Evolutionary conservation across 2,797 vertebrate genomes (phyloP).

Genomic region (Coreius guichenoti): DNA sequence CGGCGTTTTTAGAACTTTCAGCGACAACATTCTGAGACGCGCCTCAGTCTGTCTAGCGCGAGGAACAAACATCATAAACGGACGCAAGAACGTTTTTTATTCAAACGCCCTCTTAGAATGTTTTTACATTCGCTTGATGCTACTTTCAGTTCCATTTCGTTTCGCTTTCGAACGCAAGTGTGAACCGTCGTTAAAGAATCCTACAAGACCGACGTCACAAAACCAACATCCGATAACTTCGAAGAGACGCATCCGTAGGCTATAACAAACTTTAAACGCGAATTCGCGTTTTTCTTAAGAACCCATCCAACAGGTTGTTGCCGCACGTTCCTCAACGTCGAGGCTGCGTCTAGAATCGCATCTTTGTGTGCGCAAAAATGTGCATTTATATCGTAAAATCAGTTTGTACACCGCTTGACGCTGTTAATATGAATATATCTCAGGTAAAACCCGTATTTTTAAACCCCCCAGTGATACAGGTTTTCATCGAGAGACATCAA

Average conservation of each 20-base stretch:
- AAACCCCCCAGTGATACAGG: not conserved
- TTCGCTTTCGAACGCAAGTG: not conserved
- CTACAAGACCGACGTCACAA: not conserved
- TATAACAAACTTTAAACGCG: not conserved
- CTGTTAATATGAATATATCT: not conserved
- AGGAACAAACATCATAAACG: not conserved
- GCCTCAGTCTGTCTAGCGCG: not conserved
- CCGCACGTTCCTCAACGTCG: not conserved
- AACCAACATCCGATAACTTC: not conserved
- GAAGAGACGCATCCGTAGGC: not conserved
- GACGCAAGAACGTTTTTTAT: not conserved
- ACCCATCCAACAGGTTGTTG: conserved; percentile 30
- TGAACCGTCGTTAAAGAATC: not conserved
- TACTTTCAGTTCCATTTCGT: not conserved
- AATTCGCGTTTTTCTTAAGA: not conserved
- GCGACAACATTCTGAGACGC: not conserved
- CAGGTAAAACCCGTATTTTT: not conserved
- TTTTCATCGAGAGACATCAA: not conserved
- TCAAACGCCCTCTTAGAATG: not conserved
- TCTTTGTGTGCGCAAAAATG: not conserved
- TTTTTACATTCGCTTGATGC: not conserved
- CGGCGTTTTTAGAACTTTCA: not conserved
- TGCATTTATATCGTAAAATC: not conserved
- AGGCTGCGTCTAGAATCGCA: not conserved
- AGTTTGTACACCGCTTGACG: too few species aligned